Conservation (phyloP, 2,113 vertebrate species). For the Dicaeum eximium region DNA sequence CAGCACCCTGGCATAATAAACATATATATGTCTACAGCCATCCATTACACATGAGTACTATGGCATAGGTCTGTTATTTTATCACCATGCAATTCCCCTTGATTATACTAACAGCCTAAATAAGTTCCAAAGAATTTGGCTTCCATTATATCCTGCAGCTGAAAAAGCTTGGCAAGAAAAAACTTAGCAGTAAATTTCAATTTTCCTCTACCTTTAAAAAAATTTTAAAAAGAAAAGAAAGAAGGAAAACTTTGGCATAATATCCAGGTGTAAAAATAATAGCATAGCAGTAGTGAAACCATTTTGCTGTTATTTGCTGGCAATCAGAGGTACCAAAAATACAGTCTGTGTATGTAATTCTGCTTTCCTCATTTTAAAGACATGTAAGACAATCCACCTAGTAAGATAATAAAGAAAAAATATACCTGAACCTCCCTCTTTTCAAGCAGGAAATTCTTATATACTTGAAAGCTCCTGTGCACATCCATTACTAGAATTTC, state of each 20-base stretch:
- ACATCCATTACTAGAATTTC: background rate
- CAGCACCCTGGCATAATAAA: background rate
- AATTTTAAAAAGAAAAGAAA: background rate
- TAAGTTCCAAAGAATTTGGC: conserved; percentile 59
- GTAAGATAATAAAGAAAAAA: background rate
- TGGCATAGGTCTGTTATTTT: conserved; percentile 18
- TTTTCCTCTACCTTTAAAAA: conserved; percentile 18
- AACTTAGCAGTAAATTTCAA: conserved; percentile 27
- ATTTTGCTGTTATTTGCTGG: conserved; percentile 14
- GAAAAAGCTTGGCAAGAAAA: conserved; percentile 66
- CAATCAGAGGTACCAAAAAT: conserved; percentile 7
- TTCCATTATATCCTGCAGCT: conserved; percentile 43
- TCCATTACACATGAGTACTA: background rate
- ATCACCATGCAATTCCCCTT: conserved; percentile 26
- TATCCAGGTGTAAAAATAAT: background rate
- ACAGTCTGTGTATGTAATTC: background rate
- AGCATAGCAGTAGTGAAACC: background rate
- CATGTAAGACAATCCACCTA: background rate
- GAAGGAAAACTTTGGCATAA: background rate
- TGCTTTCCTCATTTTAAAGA: background rate
- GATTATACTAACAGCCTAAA: conserved; percentile 55
- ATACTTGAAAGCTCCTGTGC: background rate
- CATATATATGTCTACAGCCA: background rate
- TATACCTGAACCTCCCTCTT: background rate
- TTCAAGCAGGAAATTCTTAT: background rate